phyloP scores from a whole-genome alignment of 2,888 invertebrate species.

The Drosophila merina region DNA sequence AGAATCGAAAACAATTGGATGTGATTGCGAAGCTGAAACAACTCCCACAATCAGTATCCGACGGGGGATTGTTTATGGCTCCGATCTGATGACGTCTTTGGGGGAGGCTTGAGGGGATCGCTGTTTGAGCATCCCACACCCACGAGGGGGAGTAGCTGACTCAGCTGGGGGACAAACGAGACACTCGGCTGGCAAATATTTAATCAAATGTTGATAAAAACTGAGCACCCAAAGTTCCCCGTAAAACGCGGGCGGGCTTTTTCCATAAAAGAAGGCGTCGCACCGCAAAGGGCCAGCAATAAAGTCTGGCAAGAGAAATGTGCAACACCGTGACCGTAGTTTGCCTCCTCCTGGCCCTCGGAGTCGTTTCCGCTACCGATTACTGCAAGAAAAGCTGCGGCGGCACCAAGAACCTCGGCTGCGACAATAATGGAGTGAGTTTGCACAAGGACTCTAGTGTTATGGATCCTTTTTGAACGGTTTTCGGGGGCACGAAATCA shows the following conservation, averaged over 20 bases:
- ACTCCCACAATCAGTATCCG: conserved; percentile 1
- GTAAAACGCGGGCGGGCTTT: neutral
- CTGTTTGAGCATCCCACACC: conserved; percentile 13
- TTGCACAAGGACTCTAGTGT: neutral
- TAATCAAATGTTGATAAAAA: conserved; percentile 59
- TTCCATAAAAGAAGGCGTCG: conserved; percentile 50
- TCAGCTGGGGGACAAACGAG: conserved; percentile 26
- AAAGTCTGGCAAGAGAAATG: conserved; percentile 44
- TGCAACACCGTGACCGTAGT: conserved; percentile 32
- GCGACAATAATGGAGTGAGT: conserved; percentile 62
- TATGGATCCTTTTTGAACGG: neutral
- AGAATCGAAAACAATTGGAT: conserved; percentile 23
- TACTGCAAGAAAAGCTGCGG: conserved; percentile 55
- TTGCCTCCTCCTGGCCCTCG: conserved; percentile 31
- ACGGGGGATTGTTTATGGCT: conserved; percentile 9
- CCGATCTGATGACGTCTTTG: conserved; percentile 24
- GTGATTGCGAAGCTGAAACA: conserved; percentile 6
- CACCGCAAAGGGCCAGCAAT: neutral
- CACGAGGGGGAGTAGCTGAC: conserved; percentile 3
- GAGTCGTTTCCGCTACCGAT: conserved; percentile 44
- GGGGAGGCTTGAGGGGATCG: neutral
- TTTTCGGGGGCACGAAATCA: neutral
- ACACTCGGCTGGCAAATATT: conserved; percentile 61
- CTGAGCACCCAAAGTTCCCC: conserved; percentile 2
- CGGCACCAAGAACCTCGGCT: conserved; percentile 55